Evolutionary conservation across 2,113 vertebrate species (phyloP).

Genomic region (Isichthys henryi): DNA sequence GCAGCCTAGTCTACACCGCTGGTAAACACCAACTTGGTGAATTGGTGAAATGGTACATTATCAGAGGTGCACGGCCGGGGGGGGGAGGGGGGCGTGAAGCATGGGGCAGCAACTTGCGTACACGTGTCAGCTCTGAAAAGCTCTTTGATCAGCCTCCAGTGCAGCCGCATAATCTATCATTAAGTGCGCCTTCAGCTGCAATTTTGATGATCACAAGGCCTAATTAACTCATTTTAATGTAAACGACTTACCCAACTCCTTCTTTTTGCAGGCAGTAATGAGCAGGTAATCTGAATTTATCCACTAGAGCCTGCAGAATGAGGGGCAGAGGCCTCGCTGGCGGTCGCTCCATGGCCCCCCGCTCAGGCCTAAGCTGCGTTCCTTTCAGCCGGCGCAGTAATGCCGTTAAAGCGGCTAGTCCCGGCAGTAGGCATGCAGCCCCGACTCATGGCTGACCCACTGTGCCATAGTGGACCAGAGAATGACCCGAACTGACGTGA

Average conservation of each 20-base stretch:
- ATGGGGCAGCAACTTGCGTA: not conserved
- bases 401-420: not conserved
- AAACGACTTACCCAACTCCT: not conserved
- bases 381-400: not conserved
- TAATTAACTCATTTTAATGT: conserved; percentile 19
- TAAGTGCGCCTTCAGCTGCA: conserved; percentile 3
- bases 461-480: not conserved
- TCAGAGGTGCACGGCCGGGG: not conserved
- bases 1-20: not conserved
- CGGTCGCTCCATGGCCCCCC: not conserved
- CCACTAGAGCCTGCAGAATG: not conserved
- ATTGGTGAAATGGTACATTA: not conserved
- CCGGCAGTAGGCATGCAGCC: not conserved
- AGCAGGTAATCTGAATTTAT: conserved; percentile 10
- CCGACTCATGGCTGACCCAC: not conserved
- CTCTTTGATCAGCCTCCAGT: not conserved
- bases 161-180: conserved; percentile 14
- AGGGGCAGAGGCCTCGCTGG: not conserved
- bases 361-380: not conserved
- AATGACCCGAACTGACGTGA: not conserved
- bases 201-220: conserved; percentile 1
- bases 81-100: not conserved
- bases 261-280: not conserved
- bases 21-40: not conserved
- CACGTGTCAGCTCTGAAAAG: conserved; percentile 1